Conservation (phyloP, 2,888 invertebrate species). For the Polydesmus complanatus region DNA sequence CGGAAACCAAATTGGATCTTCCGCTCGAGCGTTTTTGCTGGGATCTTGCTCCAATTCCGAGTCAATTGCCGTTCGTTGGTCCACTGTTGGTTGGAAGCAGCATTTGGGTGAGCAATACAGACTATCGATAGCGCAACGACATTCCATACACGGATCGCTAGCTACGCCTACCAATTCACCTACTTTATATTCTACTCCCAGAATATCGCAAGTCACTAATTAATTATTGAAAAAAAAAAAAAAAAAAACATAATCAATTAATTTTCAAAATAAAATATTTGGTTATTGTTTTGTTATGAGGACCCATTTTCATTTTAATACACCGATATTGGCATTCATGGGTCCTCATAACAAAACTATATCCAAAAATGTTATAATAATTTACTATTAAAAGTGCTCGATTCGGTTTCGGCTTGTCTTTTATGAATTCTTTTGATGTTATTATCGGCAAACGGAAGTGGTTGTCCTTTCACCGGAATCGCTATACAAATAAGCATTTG, state of each 20-base stretch:
- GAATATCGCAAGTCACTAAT: constrained; percentile 23
- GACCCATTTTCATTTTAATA: no score
- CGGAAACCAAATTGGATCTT: constrained; percentile 13
- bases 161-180: constrained; percentile 28
- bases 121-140: constrained; percentile 25
- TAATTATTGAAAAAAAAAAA: neutral
- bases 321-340: no score
- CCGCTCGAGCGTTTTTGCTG: constrained; percentile 9
- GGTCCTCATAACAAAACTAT: no score
- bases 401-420: no score
- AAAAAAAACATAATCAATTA: constrained; percentile 3
- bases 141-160: constrained; percentile 26
- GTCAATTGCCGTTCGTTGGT: neutral
- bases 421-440: neutral
- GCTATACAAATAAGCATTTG: neutral
- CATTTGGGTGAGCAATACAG: constrained; percentile 27
- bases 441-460: constrained; percentile 13
- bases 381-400: no score
- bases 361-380: no score
- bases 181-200: constrained; percentile 25
- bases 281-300: no score
- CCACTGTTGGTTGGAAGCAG: constrained; percentile 25
- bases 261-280: no score
- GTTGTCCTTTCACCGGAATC: constrained; percentile 13
- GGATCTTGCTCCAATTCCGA: constrained; percentile 1